Conservation (phyloP, 2,797 vertebrate genomes). For the Lemur catta region DNA sequence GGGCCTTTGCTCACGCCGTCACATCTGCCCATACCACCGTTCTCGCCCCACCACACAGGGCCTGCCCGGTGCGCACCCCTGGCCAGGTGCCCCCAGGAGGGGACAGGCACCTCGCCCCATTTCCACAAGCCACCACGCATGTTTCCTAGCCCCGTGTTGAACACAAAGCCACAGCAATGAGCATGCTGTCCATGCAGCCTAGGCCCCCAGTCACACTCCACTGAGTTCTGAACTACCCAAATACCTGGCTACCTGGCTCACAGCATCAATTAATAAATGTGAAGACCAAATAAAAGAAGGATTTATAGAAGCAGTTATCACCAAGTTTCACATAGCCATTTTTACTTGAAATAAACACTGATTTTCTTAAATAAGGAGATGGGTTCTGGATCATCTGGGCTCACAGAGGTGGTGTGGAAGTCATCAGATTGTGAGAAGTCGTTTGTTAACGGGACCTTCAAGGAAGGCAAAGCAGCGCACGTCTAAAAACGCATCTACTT, state of each 20-base stretch:
- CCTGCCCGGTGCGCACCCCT: rapidly evolving
- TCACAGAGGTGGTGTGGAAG: not conserved
- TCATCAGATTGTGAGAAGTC: not conserved
- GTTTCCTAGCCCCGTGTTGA: rapidly evolving
- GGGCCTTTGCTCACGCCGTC: rapidly evolving
- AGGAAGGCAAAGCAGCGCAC: not conserved
- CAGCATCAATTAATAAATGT: rapidly evolving
- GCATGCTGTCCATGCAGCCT: rapidly evolving
- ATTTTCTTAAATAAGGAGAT: not conserved
- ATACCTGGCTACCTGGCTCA: not conserved
- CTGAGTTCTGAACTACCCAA: not conserved
- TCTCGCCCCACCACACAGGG: too few species aligned
- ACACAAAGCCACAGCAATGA: rapidly evolving
- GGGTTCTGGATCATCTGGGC: not conserved
- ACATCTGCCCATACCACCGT: rapidly evolving
- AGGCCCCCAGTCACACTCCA: rapidly evolving
- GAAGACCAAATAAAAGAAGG: not conserved
- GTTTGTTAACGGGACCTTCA: not conserved
- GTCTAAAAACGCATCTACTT: not conserved
- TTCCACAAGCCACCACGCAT: rapidly evolving
- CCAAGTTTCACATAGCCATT: not conserved
- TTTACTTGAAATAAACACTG: not conserved
- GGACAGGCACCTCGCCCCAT: not conserved
- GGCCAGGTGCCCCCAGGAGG: not conserved
- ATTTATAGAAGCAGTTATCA: too few species aligned